Base-by-base conservation (phyloP, 2,797 vertebrate species). In the Macropodus opercularis region DNA sequence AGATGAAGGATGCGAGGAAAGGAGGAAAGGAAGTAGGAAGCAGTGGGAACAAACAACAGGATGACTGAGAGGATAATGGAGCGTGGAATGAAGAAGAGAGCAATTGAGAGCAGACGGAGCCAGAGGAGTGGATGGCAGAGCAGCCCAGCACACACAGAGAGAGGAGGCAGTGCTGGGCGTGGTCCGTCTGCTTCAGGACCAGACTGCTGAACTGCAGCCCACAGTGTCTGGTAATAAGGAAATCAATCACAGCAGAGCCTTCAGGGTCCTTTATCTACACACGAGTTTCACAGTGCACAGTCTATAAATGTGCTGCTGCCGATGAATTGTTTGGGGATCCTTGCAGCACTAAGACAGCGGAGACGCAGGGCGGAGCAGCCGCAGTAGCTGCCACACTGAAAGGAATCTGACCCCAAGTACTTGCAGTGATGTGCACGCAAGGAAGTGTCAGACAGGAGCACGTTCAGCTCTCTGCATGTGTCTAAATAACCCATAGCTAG, bases 171-270 rank as follows among this genome's bases (percentile, higher is more conserved):
- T 6, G 10, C n/a, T 23, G 31, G 79, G 79, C 64, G 79, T 75
- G 85, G 80, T 69, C 75, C 39, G 43, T 64, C 67, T 70, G 59
- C 61, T 59, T 63, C 61, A 62, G 56, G 26, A 70, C 52, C 66
- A 77, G 71, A 51, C 55, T 55, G 53, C 69, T 52, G 44, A 75
- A 61, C 75, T 63, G 58, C 77, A 60, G 55, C 72, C 69, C 40
- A 35, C 44, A 18, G 13, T 60, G 68, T n/a, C 35, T 44, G 21
- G 26, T 57, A 54, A 77, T 64, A 54, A 75, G 53, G 43, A 63
- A 69, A 85, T 76, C 58, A 53, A 78, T 79, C 77, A 48, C 43
- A 26, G 36, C 18, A 21, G 56, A 27, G 55, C 39, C 56, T n/a
- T 8, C 26, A 36, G 40, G 59, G n/a, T 43, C 18, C 21, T 63